phyloP scores from a whole-genome alignment of 2,888 invertebrate genomes.

The Xestoiulus laeticollis region DNA sequence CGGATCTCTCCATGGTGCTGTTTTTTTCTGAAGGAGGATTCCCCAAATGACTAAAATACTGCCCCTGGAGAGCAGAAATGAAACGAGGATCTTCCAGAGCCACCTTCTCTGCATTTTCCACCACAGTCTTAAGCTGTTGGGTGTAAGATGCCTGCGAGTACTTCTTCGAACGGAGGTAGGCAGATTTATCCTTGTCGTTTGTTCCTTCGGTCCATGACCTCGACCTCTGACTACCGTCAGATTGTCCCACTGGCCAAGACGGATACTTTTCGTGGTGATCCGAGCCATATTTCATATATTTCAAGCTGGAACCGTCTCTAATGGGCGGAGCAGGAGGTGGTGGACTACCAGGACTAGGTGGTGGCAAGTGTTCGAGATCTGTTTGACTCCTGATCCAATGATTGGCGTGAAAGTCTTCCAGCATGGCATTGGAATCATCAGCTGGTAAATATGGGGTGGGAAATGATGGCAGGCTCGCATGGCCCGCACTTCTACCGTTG shows the following conservation, averaged over 20 bases:
- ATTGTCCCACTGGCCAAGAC: slow-evolving; percentile 76
- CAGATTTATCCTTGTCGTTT: slow-evolving; percentile 73
- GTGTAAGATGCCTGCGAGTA: slow-evolving; percentile 69
- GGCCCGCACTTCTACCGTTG: slow-evolving; percentile 21
- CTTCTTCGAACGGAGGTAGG: slow-evolving; percentile 73
- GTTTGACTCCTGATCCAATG: slow-evolving; percentile 49
- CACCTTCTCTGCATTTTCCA: slow-evolving; percentile 73
- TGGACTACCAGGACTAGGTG: slow-evolving; percentile 55
- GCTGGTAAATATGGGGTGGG: slow-evolving; percentile 30
- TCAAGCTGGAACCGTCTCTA: slow-evolving; percentile 74
- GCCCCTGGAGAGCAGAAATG: slow-evolving; percentile 38
- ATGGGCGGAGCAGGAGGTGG: slow-evolving; percentile 68
- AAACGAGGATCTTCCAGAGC: slow-evolving; percentile 4
- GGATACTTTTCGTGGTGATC: slow-evolving; percentile 79
- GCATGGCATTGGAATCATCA: slow-evolving; percentile 43
- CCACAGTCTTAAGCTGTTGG: slow-evolving; percentile 75
- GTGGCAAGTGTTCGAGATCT: slow-evolving; percentile 42
- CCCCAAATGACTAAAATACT: slow-evolving; percentile 43
- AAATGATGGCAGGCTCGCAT: slow-evolving; percentile 46
- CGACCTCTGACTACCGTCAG: slow-evolving; percentile 65
- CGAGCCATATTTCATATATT: slow-evolving; percentile 72
- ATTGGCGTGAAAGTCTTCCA: slow-evolving; percentile 34
- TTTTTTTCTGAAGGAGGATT: slow-evolving; percentile 4
- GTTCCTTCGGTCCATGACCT: slow-evolving; percentile 73
- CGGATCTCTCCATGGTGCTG: slow-evolving; percentile 24